Conservation (phyloP, 2,888 invertebrate genomes). For the Hipparchia sbordonii region DNA sequence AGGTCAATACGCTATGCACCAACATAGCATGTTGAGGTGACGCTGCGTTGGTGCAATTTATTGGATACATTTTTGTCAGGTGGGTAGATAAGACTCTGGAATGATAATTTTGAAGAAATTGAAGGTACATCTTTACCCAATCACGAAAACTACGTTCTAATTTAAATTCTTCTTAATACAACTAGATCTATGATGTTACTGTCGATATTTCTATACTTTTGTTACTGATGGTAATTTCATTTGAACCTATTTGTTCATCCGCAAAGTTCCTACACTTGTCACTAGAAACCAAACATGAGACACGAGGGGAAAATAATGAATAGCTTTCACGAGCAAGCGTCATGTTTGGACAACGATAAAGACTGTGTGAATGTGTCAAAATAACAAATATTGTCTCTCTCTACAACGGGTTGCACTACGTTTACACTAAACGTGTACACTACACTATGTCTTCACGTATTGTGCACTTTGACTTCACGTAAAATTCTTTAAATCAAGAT, state of each 20-base stretch:
- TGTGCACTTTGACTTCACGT: slow-evolving; percentile 8
- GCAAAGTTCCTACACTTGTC: slow-evolving; percentile 78
- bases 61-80: too few relatives aligned
- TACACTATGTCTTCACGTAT: not conserved
- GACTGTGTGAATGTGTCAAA: slow-evolving; percentile 82
- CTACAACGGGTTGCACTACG: slow-evolving; percentile 32
- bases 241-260: slow-evolving; percentile 67
- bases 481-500: not conserved
- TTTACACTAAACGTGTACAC: slow-evolving; percentile 20
- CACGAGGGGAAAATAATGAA: slow-evolving; percentile 72
- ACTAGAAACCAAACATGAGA: slow-evolving; percentile 75
- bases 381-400: slow-evolving; percentile 78
- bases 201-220: not conserved
- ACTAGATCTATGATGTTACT: not conserved
- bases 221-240: slow-evolving; percentile 21
- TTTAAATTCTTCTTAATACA: not conserved
- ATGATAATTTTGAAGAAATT: too few relatives aligned
- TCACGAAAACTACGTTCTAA: too few relatives aligned
- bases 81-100: too few relatives aligned
- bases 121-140: too few relatives aligned
- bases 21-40: too few relatives aligned
- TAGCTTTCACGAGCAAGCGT: slow-evolving; percentile 78
- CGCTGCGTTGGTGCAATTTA: too few relatives aligned
- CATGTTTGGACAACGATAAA: slow-evolving; percentile 78
- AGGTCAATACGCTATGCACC: too few relatives aligned